Evolutionary conservation across 2,888 invertebrate species (phyloP).

Genomic region (Elysia crispata): DNA sequence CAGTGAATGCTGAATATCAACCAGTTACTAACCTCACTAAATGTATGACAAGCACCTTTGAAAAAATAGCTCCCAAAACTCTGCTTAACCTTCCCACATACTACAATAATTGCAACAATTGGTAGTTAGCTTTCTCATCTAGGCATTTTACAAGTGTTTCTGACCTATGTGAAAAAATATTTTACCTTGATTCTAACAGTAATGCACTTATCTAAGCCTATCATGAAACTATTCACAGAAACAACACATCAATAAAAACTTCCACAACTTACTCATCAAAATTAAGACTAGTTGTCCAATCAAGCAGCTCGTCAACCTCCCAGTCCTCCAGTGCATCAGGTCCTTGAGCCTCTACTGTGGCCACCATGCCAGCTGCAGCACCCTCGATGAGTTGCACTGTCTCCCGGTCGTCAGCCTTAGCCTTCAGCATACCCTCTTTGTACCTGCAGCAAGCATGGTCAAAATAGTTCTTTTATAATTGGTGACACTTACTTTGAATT

Average conservation of each 20-base stretch:
- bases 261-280: conserved; percentile 74
- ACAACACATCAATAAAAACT: not conserved
- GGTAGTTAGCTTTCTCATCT: too few relatives aligned
- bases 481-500: too few relatives aligned
- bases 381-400: conserved; percentile 75
- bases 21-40: too few relatives aligned
- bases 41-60: too few relatives aligned
- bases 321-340: conserved; percentile 74
- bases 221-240: not conserved
- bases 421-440: conserved; percentile 73
- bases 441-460: conserved; percentile 70
- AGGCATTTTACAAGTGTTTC: too few relatives aligned
- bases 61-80: too few relatives aligned
- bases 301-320: conserved; percentile 77
- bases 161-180: not conserved
- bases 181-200: too few relatives aligned
- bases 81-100: too few relatives aligned
- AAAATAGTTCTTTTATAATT: not conserved
- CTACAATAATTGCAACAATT: too few relatives aligned
- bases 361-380: conserved; percentile 76
- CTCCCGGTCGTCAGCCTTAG: conserved; percentile 72
- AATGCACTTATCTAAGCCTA: too few relatives aligned
- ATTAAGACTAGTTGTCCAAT: conserved; percentile 77
- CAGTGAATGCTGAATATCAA: too few relatives aligned
- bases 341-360: conserved; percentile 73